These are phyloP conservation scores for Arizona elegans DNA, from an alignment of 2,113 vertebrate genomes.

Conservation along the genomic window DNA sequence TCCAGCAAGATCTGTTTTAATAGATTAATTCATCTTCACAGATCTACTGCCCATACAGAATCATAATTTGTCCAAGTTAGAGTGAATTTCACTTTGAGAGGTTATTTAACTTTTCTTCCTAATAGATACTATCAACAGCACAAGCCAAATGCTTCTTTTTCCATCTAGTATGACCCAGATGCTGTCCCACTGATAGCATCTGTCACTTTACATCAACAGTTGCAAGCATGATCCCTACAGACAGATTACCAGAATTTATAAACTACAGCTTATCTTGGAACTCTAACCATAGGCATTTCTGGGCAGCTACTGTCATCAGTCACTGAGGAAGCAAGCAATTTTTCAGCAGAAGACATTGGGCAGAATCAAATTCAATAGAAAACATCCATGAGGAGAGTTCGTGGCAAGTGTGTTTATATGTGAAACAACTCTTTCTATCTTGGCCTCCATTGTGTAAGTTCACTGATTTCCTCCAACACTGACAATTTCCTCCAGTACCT, in stretches of 20 bases:
- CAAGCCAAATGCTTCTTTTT: background rate
- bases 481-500: constrained; percentile 66
- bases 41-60: background rate
- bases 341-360: background rate
- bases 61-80: background rate
- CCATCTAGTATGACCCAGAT: background rate
- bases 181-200: constrained; percentile 38
- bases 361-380: constrained; percentile 40
- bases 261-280: constrained; percentile 56
- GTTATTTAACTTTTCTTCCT: background rate
- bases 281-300: constrained; percentile 49
- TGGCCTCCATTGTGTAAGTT: constrained; percentile 35
- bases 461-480: constrained; percentile 58
- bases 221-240: constrained; percentile 29
- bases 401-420: constrained; percentile 24
- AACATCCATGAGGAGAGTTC: constrained; percentile 36
- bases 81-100: background rate
- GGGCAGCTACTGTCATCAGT: constrained; percentile 27
- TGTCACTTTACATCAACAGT: constrained; percentile 46
- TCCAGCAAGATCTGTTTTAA: background rate
- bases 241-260: constrained; percentile 59
- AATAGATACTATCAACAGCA: background rate
- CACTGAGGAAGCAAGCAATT: constrained; percentile 34
- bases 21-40: background rate
- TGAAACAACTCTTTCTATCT: constrained; percentile 37